phyloP scores from a whole-genome alignment of 2,888 invertebrate genomes.

The Melanchra persicariae region DNA sequence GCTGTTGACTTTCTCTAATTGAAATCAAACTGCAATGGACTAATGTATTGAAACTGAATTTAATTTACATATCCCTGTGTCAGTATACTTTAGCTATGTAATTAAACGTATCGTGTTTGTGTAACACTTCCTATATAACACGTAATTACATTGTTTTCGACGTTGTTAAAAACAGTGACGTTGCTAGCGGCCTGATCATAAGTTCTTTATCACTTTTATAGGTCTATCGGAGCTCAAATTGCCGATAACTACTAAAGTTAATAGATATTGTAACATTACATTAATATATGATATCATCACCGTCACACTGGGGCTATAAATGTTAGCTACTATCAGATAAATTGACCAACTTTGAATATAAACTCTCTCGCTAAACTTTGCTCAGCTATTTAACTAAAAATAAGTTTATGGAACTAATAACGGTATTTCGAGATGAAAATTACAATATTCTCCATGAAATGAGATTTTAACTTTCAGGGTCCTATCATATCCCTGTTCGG shows the following conservation, averaged over 20 bases:
- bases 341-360: conserved; percentile 63
- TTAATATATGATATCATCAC: conserved; percentile 66
- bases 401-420: background rate
- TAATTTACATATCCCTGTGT: conserved; percentile 60
- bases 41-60: conserved; percentile 76
- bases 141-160: conserved; percentile 73
- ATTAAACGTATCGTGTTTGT: conserved; percentile 36
- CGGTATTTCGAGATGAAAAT: background rate
- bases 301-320: conserved; percentile 55
- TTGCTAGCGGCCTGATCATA: conserved; percentile 66
- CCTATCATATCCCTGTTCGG: background rate
- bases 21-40: conserved; percentile 82
- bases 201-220: conserved; percentile 72
- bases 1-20: conserved; percentile 85
- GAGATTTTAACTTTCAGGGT: background rate
- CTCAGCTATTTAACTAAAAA: conserved; percentile 21
- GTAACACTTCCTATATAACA: conserved; percentile 31
- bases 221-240: conserved; percentile 73
- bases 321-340: conserved; percentile 41
- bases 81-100: conserved; percentile 30
- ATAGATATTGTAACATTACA: conserved; percentile 70
- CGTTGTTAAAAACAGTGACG: conserved; percentile 62
- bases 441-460: background rate
- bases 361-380: conserved; percentile 29
- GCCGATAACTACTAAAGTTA: conserved; percentile 74